Conservation (phyloP, 2,888 invertebrate species). For the Coleophora deauratella region DNA sequence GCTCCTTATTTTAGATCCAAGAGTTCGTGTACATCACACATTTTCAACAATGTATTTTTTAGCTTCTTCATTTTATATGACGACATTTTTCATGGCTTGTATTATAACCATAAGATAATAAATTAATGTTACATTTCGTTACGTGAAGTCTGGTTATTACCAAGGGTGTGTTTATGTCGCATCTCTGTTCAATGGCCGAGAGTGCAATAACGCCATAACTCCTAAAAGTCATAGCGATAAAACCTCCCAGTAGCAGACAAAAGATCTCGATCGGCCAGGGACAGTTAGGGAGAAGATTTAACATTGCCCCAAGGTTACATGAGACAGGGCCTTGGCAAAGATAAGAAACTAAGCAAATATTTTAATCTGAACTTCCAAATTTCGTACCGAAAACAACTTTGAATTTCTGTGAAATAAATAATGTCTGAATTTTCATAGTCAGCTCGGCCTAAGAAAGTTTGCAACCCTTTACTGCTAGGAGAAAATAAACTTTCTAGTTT, state of each 20-base stretch:
- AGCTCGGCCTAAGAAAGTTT: slow-evolving; percentile 18
- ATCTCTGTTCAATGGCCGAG: slow-evolving; percentile 31
- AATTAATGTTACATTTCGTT: slow-evolving; percentile 3
- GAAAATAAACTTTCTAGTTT: slow-evolving; percentile 27
- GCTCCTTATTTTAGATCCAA: no score
- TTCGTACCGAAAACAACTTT: no score
- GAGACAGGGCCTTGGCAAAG: neutral
- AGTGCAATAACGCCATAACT: slow-evolving; percentile 39
- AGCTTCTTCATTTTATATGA: no score
- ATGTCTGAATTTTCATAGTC: neutral
- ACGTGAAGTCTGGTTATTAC: slow-evolving; percentile 34
- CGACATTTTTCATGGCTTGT: no score
- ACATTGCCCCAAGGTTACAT: neutral
- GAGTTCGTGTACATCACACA: no score
- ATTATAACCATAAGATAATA: no score
- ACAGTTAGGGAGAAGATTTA: neutral
- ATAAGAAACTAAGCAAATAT: no score
- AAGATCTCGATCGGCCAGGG: slow-evolving; percentile 26
- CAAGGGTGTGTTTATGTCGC: slow-evolving; percentile 45
- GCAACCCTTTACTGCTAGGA: no score
- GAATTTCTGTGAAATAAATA: no score
- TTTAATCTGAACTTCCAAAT: no score
- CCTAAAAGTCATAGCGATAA: slow-evolving; percentile 50
- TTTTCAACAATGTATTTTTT: no score
- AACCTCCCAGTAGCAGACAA: slow-evolving; percentile 48